A percentile compares a stretch with the other conserved stretches of the same genome.
Conservation (phyloP, 1,140 invertebrate genomes). For the Varroa destructor region DNA sequence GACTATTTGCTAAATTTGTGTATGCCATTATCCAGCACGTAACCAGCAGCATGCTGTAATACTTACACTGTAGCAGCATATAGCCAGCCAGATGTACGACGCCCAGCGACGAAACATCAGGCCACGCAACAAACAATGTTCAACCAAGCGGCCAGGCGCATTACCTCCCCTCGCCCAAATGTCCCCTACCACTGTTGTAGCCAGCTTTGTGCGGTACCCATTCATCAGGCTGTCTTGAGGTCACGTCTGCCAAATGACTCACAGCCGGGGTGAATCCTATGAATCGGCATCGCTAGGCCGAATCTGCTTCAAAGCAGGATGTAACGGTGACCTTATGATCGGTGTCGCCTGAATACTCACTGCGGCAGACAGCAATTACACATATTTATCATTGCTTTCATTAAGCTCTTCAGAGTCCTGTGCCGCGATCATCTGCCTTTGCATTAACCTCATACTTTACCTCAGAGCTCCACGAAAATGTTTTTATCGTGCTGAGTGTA, state of each 20-base stretch:
- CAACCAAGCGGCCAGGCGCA: conserved; percentile 30
- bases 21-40: too few relatives aligned
- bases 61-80: too few relatives aligned
- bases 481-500: too few relatives aligned
- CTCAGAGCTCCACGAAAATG: too few relatives aligned
- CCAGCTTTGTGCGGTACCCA: conserved; percentile 29
- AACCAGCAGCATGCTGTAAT: too few relatives aligned
- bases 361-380: conserved; percentile 13
- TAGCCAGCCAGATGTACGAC: too few relatives aligned
- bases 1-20: too few relatives aligned
- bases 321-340: too few relatives aligned
- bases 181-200: background rate
- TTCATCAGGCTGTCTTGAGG: conserved; percentile 17
- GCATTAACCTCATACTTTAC: too few relatives aligned
- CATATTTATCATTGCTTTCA: conserved; percentile 28
- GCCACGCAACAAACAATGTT: conserved; percentile 10
- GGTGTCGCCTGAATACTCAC: background rate
- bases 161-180: background rate
- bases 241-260: conserved; percentile 23
- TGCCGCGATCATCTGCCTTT: conserved; percentile 1
- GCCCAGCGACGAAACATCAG: too few relatives aligned
- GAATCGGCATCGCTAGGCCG: too few relatives aligned
- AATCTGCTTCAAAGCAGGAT: too few relatives aligned
- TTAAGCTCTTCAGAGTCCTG: background rate
- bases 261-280: background rate